Evolutionary conservation across 2,888 invertebrate genomes (phyloP).

Genomic region (Tachina lurida): DNA sequence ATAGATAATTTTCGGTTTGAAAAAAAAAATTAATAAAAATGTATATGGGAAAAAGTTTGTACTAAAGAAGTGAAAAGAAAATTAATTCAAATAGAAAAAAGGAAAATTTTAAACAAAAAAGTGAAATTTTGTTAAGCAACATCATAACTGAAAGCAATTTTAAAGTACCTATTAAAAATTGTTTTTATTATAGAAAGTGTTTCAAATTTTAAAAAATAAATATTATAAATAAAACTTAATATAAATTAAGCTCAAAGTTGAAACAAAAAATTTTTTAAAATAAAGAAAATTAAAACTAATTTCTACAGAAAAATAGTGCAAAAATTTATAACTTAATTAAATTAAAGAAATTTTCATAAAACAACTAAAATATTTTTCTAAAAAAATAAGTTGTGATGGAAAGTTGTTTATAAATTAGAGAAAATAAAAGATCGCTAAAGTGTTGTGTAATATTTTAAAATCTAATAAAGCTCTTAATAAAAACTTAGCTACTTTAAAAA

Average conservation of each 20-base stretch:
- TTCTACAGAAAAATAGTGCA: background rate
- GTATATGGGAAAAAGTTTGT: background rate
- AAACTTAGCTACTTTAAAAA: background rate
- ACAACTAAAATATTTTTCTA: slow-evolving; percentile 16
- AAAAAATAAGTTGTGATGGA: slow-evolving; percentile 71
- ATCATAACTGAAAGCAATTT: background rate
- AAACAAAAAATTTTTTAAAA: background rate
- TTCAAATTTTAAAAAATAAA: slow-evolving; percentile 28
- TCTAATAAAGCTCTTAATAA: slow-evolving; percentile 3
- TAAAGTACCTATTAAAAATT: slow-evolving; percentile 7
- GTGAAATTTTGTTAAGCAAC: background rate
- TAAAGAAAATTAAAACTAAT: background rate
- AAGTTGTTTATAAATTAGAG: slow-evolving; percentile 47
- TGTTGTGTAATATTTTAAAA: slow-evolving; percentile 14
- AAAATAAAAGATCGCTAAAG: slow-evolving; percentile 61
- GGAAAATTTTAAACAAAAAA: slow-evolving; percentile 43
- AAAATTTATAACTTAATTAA: slow-evolving; percentile 6
- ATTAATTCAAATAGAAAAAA: background rate
- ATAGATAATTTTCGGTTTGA: slow-evolving; percentile 25
- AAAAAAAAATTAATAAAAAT: slow-evolving; percentile 13
- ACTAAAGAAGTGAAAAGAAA: slow-evolving; percentile 9
- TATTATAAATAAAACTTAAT: slow-evolving; percentile 12
- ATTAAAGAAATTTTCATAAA: slow-evolving; percentile 2
- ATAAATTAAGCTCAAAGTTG: background rate
- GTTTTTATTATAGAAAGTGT: slow-evolving; percentile 18